Conservation (phyloP, 2,113 vertebrate species). For the Enhydra lutris region DNA sequence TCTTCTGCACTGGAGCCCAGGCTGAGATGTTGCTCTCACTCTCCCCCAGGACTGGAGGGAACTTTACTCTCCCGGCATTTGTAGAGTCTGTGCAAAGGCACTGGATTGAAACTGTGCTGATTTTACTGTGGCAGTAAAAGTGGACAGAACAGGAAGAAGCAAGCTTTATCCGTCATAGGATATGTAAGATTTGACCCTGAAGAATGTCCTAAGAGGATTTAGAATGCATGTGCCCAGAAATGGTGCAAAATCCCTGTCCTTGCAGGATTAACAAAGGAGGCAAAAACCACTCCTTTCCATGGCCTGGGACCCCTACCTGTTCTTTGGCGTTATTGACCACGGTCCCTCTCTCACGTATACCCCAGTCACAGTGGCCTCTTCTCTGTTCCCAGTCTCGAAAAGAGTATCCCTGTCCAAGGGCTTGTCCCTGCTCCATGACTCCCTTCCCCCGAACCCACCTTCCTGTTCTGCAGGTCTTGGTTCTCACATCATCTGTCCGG, state of each 20-base stretch:
- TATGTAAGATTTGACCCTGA: not conserved
- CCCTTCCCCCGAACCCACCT: not conserved
- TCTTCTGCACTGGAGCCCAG: not conserved
- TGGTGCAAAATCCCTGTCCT: not conserved
- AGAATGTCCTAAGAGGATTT: not conserved
- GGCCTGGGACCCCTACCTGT: not conserved
- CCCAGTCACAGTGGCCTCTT: not conserved
- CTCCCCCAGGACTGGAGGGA: not conserved
- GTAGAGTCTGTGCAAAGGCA: not conserved
- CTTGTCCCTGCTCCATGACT: not conserved
- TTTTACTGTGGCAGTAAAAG: not conserved
- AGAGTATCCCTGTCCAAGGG: not conserved
- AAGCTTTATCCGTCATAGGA: not conserved
- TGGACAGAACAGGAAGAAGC: not conserved
- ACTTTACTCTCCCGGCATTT: not conserved
- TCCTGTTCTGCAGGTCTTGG: not conserved
- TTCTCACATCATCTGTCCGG: not conserved
- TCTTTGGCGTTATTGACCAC: not conserved
- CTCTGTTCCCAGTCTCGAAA: not conserved
- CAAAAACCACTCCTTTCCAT: not conserved
- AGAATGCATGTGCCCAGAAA: not conserved
- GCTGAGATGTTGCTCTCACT: not conserved
- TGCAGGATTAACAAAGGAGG: not conserved
- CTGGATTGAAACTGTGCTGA: not conserved
- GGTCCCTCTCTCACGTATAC: accelerated